phyloP scores from a whole-genome alignment of 2,797 vertebrate genomes.

The Sebastes diploproa region DNA sequence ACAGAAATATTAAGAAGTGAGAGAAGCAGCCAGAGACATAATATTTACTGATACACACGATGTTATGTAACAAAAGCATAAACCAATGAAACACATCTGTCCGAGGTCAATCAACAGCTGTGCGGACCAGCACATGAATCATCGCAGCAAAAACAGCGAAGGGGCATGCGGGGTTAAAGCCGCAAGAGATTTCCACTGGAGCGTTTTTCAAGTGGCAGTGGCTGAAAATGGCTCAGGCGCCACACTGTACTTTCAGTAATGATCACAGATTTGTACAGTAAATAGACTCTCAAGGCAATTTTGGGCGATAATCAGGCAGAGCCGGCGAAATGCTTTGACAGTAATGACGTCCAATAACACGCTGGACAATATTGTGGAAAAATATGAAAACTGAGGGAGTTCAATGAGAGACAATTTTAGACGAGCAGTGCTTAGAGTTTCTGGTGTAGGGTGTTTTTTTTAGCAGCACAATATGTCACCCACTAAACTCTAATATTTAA shows the following conservation, averaged over 20 bases:
- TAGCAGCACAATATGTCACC: slow-evolving; percentile 27
- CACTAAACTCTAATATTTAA: slow-evolving; percentile 47
- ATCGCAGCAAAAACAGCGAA: neutral
- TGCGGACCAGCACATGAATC: slow-evolving; percentile 33
- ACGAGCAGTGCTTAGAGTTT: slow-evolving; percentile 14
- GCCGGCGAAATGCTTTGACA: slow-evolving; percentile 36
- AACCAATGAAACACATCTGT: slow-evolving; percentile 44
- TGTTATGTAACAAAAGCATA: slow-evolving; percentile 6
- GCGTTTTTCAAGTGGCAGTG: slow-evolving; percentile 18
- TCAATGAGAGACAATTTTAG: slow-evolving; percentile 32
- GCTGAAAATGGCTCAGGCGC: slow-evolving; percentile 36
- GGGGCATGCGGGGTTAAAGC: slow-evolving; percentile 36
- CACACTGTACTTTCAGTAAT: slow-evolving; percentile 36
- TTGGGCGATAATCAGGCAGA: slow-evolving; percentile 48
- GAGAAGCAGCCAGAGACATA: neutral
- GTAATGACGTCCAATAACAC: slow-evolving; percentile 44
- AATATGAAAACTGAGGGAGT: slow-evolving; percentile 44
- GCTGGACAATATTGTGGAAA: slow-evolving; percentile 24
- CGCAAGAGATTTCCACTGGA: slow-evolving; percentile 36
- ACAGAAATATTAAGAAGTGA: neutral
- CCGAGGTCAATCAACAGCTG: slow-evolving; percentile 55
- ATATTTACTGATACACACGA: neutral
- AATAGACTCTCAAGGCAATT: slow-evolving; percentile 53
- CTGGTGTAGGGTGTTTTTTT: neutral
- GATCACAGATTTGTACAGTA: slow-evolving; percentile 53